Evolutionary conservation across 1,140 invertebrate species (phyloP).

Genomic region (Drosophila santomea): DNA sequence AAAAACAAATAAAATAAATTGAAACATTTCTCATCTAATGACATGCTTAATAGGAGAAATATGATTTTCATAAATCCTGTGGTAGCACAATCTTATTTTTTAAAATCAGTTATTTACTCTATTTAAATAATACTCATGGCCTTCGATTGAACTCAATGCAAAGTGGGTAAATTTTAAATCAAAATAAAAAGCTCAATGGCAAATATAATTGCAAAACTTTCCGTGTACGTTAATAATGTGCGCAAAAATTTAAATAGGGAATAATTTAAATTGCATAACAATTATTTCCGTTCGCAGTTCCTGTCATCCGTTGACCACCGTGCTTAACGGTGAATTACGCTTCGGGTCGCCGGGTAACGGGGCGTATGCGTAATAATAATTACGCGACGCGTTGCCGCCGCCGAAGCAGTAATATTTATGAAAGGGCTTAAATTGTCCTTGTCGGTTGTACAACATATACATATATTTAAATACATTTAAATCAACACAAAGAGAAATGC

Average conservation of each 20-base stretch:
- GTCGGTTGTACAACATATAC: slow-evolving; percentile 28
- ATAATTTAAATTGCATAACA: slow-evolving; percentile 48
- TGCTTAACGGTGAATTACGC: slow-evolving; percentile 44
- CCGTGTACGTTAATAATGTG: slow-evolving; percentile 15
- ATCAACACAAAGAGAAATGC: not conserved
- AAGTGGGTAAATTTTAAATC: slow-evolving; percentile 8
- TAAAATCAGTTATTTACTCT: not conserved
- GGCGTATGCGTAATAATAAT: slow-evolving; percentile 80
- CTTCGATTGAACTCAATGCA: not conserved
- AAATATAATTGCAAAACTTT: slow-evolving; percentile 10
- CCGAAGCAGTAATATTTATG: slow-evolving; percentile 62
- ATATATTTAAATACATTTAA: slow-evolving; percentile 29
- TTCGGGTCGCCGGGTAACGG: slow-evolving; percentile 17
- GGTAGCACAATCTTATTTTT: no score
- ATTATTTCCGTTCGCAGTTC: slow-evolving; percentile 44
- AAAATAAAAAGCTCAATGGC: slow-evolving; percentile 1
- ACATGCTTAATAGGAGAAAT: no score
- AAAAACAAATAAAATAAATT: not conserved
- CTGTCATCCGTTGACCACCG: slow-evolving; percentile 34
- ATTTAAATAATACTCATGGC: not conserved
- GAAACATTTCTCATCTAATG: no score
- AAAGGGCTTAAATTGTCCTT: slow-evolving; percentile 57
- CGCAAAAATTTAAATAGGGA: slow-evolving; percentile 23
- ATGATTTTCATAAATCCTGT: no score
- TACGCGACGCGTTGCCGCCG: slow-evolving; percentile 45